phyloP scores from a whole-genome alignment of 2,797 vertebrate genomes.

The Ctenosaura bakeri region DNA sequence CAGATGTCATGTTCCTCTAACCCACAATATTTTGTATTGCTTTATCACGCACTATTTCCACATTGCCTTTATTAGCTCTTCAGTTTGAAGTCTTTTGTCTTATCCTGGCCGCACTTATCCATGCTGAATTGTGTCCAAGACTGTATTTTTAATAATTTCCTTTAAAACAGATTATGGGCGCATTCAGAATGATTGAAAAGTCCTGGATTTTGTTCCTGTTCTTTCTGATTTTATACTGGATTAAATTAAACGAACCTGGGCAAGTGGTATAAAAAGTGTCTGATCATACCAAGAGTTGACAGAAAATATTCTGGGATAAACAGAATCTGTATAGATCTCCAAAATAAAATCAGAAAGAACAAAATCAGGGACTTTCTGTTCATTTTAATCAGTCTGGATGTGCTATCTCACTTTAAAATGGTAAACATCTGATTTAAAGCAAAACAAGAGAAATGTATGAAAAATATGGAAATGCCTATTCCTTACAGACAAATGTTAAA shows the following conservation, averaged over 20 bases:
- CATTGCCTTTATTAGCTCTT: neutral
- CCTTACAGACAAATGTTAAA: slow-evolving; percentile 48
- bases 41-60: neutral
- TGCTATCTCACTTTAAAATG: slow-evolving; percentile 33
- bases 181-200: too few relatives aligned
- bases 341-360: too few relatives aligned
- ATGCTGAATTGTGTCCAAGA: slow-evolving; percentile 33
- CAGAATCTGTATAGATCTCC: too few relatives aligned
- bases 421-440: slow-evolving; percentile 35
- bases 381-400: too few relatives aligned
- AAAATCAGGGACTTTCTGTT: too few relatives aligned
- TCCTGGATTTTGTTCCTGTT: too few relatives aligned
- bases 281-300: too few relatives aligned
- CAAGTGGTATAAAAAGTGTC: too few relatives aligned
- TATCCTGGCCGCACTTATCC: slow-evolving; percentile 19
- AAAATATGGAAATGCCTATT: slow-evolving; percentile 15
- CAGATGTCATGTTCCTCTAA: too few relatives aligned
- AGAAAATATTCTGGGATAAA: too few relatives aligned
- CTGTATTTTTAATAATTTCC: slow-evolving; percentile 11
- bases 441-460: slow-evolving; percentile 9
- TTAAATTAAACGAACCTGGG: too few relatives aligned
- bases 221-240: too few relatives aligned
- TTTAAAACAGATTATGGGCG: slow-evolving; percentile 44
- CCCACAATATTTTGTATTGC: neutral
- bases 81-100: neutral